Evolutionary conservation across 2,797 vertebrate genomes (phyloP).

Genomic region (Podarcis lilfordi): DNA sequence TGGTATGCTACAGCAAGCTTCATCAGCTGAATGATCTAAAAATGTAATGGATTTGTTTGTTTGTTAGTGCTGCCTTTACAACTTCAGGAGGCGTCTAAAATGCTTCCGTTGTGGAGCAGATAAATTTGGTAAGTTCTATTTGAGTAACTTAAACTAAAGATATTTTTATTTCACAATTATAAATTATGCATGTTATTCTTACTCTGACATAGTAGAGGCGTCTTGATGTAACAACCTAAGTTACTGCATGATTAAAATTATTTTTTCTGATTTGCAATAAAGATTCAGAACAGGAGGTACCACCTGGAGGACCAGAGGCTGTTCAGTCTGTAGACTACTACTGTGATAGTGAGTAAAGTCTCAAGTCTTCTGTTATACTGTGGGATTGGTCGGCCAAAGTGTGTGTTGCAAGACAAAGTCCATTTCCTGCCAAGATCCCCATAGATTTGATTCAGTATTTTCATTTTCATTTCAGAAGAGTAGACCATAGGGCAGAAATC

Average conservation of each 20-base stretch:
- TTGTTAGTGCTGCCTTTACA: slow-evolving; percentile 98
- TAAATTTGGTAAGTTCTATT: slow-evolving; percentile 90
- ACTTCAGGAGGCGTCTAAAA: slow-evolving; percentile 99
- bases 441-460: neutral
- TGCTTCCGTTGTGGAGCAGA: slow-evolving; percentile 99
- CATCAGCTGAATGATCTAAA: neutral
- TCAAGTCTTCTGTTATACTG: neutral
- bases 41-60: slow-evolving; percentile 52
- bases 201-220: neutral
- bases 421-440: neutral
- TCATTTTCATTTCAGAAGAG: neutral
- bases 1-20: neutral
- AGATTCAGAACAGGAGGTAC: slow-evolving; percentile 87
- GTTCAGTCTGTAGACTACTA: slow-evolving; percentile 94
- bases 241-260: neutral
- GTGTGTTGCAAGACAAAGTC: neutral
- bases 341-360: slow-evolving; percentile 91
- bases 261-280: slow-evolving; percentile 18
- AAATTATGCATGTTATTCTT: neutral
- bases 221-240: neutral
- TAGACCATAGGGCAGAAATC: neutral
- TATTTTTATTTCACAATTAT: neutral
- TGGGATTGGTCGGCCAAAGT: neutral
- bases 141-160: neutral
- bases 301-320: slow-evolving; percentile 85